Percentiles rank a stretch among this genome's conserved stretches.
Conservation (phyloP, 2,797 vertebrate genomes). For the Aldrovandia affinis region DNA sequence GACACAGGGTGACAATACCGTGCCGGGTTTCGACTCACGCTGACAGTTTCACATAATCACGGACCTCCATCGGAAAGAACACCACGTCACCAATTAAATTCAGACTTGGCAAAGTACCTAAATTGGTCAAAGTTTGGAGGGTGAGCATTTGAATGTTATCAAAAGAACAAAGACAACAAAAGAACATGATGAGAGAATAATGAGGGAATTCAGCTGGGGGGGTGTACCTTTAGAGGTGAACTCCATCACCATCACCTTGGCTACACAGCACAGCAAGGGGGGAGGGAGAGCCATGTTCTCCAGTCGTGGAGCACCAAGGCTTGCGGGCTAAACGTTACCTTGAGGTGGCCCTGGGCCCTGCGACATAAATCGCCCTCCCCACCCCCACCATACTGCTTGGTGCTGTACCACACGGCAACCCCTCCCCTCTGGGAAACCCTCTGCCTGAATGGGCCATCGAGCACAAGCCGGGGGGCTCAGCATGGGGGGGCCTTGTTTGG, state of each 20-base stretch:
- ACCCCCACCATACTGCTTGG: too few relatives aligned
- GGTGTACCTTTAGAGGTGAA: background rate
- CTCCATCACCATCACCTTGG: background rate
- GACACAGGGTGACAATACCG: slow-evolving; percentile 11
- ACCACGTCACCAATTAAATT: background rate
- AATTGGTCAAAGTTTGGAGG: background rate
- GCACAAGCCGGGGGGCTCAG: background rate
- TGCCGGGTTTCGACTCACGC: slow-evolving; percentile 49
- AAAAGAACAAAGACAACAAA: background rate
- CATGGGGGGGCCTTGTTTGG: slow-evolving; percentile 49
- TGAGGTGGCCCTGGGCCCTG: too few relatives aligned
- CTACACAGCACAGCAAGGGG: background rate
- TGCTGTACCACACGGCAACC: too few relatives aligned
- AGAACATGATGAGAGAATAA: background rate
- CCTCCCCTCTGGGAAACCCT: too few relatives aligned
- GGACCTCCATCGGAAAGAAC: slow-evolving; percentile 44
- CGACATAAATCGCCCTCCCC: too few relatives aligned
- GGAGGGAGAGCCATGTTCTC: background rate
- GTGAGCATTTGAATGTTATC: background rate
- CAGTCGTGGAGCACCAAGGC: too few relatives aligned
- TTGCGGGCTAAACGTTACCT: too few relatives aligned
- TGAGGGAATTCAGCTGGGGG: background rate
- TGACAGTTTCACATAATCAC: slow-evolving; percentile 65
- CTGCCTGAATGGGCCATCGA: slow-evolving; percentile 66
- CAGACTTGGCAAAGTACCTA: background rate